These are phyloP conservation scores for Melieria crassipennis DNA, from an alignment of 2,888 invertebrate species.

Conservation along the genomic window DNA sequence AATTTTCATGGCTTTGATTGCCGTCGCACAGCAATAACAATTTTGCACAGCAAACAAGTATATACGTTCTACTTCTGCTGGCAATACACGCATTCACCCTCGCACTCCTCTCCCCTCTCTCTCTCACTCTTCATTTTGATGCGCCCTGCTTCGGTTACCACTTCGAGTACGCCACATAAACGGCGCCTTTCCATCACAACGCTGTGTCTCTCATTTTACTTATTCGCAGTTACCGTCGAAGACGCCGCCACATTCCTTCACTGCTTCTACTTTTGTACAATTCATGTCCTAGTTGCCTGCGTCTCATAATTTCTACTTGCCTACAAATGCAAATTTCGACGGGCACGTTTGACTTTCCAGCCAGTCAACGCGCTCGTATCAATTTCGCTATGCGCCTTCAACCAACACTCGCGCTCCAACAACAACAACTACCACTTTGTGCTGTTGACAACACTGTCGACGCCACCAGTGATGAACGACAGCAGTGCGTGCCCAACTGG, in stretches of 20 bases:
- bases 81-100: too few relatives aligned
- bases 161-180: neutral
- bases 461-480: neutral
- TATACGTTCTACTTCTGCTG: neutral
- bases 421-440: neutral
- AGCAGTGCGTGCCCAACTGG: conserved; percentile 19
- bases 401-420: neutral
- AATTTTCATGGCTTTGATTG: conserved; percentile 14
- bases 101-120: neutral
- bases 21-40: neutral
- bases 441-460: neutral
- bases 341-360: too few relatives aligned
- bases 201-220: too few relatives aligned
- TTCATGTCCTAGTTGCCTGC: too few relatives aligned
- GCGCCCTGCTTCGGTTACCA: neutral
- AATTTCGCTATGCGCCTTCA: too few relatives aligned
- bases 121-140: neutral
- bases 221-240: too few relatives aligned
- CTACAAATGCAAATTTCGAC: too few relatives aligned
- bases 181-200: too few relatives aligned
- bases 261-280: too few relatives aligned
- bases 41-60: conserved; percentile 13
- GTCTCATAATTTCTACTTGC: too few relatives aligned
- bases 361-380: too few relatives aligned
- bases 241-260: too few relatives aligned